Evolutionary conservation across 2,113 vertebrate genomes (phyloP).

Genomic region (Semicossyphus pulcher): DNA sequence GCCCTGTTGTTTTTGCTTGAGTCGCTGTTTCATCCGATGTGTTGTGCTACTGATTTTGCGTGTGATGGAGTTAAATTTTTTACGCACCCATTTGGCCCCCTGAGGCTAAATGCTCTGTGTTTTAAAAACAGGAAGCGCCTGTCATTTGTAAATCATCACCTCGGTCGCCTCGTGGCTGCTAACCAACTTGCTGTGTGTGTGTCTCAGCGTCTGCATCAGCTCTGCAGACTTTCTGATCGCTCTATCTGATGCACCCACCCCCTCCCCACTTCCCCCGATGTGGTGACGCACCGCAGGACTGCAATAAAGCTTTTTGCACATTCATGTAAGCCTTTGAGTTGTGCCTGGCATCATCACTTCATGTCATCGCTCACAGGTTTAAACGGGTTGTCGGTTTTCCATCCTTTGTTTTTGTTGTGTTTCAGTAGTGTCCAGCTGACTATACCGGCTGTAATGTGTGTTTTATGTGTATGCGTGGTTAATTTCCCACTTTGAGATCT

Average conservation of each 20-base stretch:
- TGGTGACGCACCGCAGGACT: constrained; percentile 56
- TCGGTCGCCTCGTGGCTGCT: no score
- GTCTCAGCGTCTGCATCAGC: not conserved
- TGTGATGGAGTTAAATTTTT: not conserved
- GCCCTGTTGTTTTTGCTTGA: not conserved
- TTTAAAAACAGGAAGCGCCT: constrained; percentile 33
- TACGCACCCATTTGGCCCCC: not conserved
- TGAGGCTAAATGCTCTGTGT: not conserved
- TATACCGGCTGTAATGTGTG: not conserved
- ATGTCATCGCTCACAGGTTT: constrained; percentile 16
- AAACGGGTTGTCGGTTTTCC: not conserved
- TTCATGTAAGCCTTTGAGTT: constrained; percentile 53
- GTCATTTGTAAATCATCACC: not conserved
- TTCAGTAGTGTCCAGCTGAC: not conserved
- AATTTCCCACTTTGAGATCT: constrained; percentile 12
- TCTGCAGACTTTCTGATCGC: constrained; percentile 9
- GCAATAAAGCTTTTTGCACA: constrained; percentile 76
- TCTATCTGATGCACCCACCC: constrained; percentile 11
- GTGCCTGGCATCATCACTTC: constrained; percentile 39
- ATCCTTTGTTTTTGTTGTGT: not conserved
- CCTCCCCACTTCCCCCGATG: constrained; percentile 13
- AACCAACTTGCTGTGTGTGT: no score
- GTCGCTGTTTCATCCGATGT: constrained; percentile 15
- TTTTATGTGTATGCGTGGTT: not conserved
- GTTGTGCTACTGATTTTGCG: constrained; percentile 27